A percentile compares a stretch with the other conserved stretches of the same genome.
These are phyloP conservation scores for Tricholauxania praeusta DNA, from an alignment of 2,888 invertebrate species.

Conservation along the genomic window DNA sequence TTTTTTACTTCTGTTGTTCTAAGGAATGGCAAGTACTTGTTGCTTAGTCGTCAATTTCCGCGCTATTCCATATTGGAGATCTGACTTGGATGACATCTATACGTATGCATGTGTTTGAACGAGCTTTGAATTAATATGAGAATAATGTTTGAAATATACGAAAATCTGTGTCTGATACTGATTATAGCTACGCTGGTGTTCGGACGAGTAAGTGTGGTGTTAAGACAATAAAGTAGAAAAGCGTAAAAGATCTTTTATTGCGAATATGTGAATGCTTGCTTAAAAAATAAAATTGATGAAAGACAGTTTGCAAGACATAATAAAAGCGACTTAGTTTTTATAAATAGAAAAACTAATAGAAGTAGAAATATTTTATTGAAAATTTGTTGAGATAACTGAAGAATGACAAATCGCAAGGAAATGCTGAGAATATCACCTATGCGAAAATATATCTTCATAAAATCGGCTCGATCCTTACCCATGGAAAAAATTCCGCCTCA, in stretches of 20 bases:
- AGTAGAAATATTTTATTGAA: not conserved
- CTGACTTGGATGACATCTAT: too few species aligned
- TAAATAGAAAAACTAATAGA: conserved; percentile 23
- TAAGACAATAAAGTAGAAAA: conserved; percentile 8
- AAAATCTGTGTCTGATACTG: not conserved
- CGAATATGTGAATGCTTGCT: not conserved
- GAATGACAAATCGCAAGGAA: conserved; percentile 20
- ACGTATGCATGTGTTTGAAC: too few species aligned
- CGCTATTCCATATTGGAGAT: too few species aligned
- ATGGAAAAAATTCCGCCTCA: conserved; percentile 50
- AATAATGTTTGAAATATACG: not conserved
- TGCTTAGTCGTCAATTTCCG: too few species aligned
- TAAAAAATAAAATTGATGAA: not conserved
- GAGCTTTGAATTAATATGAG: not conserved
- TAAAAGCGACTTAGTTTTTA: conserved; percentile 12
- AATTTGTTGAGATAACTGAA: not conserved
- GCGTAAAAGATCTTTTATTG: not conserved
- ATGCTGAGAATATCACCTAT: conserved; percentile 13
- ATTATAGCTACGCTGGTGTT: conserved; percentile 12
- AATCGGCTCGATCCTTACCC: conserved; percentile 44
- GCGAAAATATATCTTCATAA: not conserved
- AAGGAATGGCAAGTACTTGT: too few species aligned
- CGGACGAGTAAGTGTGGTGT: conserved; percentile 22
- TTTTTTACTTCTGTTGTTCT: too few species aligned
- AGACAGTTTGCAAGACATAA: conserved; percentile 29